Evolutionary conservation across 1,140 invertebrate species (phyloP).

Genomic region (Drosophila rhopaloa): DNA sequence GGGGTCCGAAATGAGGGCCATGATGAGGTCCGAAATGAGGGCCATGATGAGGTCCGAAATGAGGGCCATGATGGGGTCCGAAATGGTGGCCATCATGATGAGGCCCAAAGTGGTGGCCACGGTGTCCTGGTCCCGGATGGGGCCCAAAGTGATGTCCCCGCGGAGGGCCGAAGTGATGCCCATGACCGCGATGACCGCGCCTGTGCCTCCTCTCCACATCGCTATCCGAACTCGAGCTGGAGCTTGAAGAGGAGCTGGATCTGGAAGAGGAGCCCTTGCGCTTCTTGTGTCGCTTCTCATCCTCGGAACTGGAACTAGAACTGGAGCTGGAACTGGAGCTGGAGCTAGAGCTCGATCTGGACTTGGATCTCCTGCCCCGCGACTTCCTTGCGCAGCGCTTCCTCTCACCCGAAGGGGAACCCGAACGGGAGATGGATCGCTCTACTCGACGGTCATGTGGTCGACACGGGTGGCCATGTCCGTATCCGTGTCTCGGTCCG

Average conservation of each 20-base stretch:
- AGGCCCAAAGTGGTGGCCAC: too few relatives aligned
- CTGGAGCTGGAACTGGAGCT: slow-evolving; percentile 14
- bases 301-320: slow-evolving; percentile 5
- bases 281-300: background rate
- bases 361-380: slow-evolving; percentile 1
- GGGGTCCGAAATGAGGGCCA: background rate
- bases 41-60: background rate
- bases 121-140: background rate
- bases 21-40: slow-evolving; percentile 4
- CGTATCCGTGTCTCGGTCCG: slow-evolving; percentile 47
- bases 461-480: slow-evolving; percentile 57
- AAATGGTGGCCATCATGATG: too few relatives aligned
- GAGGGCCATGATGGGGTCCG: slow-evolving; percentile 8
- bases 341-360: slow-evolving; percentile 36
- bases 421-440: slow-evolving; percentile 33
- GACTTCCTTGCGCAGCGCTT: background rate
- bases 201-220: slow-evolving; percentile 14
- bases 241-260: slow-evolving; percentile 39
- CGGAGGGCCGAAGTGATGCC: background rate
- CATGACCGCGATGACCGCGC: too few relatives aligned
- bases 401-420: slow-evolving; percentile 23
- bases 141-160: slow-evolving; percentile 8
- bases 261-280: slow-evolving; percentile 7
- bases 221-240: slow-evolving; percentile 26
- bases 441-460: slow-evolving; percentile 52